Evolutionary conservation across 2,888 invertebrate species (phyloP), one percentile per base, ranked within the genome.

Genomic region (Ditylenchus weischeri): DNA sequence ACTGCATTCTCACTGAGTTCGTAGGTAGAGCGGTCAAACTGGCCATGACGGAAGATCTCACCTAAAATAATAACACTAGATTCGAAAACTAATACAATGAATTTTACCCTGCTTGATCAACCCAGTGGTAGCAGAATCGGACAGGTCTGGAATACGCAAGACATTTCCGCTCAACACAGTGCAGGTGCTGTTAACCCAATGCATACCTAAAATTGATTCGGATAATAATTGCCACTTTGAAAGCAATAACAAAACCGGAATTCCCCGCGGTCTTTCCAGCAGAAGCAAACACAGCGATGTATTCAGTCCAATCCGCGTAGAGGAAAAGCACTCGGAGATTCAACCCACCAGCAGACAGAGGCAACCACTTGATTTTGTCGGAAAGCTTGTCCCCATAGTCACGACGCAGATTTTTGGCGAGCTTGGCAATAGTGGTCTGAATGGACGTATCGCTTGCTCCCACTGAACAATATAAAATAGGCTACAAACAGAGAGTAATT

Each of bases 151-250:
- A 58, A 68, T 64, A 8, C 80, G 69, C 8, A 58, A 29, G n/a
- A 81, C 75, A 18, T 70, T 65, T n/a, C 81, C 81, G 18, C 70
- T 66, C 10, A 81, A 62, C 11, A 81, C 80, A 0, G 79, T 78
- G 72, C 81, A 81, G 4, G 80, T 77, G 19, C 70, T 66, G 68
- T 81, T 81, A 60, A 72, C 69, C 79, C 79, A 82, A 64, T 82
- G 81, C 54, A 81, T 59, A 11, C 81, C 80, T 79, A 15, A 43
- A 43, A 6, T 15, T 2, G 8, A 43, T 43, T 11, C 6, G 43
- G 43, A 43, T 13, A 38, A 15, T 13, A 43, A 43, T 6, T 13
- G 15, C 29, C 3, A 4, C 43, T 6, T 15, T 15, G 15, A 43
- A 6, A 8, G 8, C 15, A 8, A 43, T 13, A 8, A 43, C 8